Evolutionary conservation across 2,888 invertebrate genomes (phyloP), one percentile per base, ranked within the genome.

Genomic region (Pristionchus maxplancki): DNA sequence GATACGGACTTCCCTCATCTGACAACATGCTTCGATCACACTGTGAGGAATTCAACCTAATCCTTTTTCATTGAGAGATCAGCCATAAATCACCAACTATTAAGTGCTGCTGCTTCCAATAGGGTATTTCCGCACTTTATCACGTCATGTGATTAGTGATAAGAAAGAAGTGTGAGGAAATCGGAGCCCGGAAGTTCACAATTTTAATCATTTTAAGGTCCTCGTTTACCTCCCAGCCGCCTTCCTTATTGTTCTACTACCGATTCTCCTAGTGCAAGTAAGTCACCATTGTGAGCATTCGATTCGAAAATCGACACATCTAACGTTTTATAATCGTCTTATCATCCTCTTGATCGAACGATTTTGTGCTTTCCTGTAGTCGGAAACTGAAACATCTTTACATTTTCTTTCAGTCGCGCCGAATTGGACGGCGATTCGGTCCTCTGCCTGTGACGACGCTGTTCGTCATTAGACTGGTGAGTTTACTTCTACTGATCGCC

Each of bases 21-120:
- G 15, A 91, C 91, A n/a, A 87, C 90, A 82, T 94, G 94, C 89
- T 89, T 91, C 53, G 94, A 93, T 89, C 92, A 93, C 87, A 93
- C 93, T 31, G 78, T 92, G 15, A 34, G 37, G n/a, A n/a, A n/a
- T n/a, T n/a, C n/a, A n/a, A n/a, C n/a, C n/a, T n/a, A 9, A 34
- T 9, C 2, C 0, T 58, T 1, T 5, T n/a, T 58, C 2, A 58
- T 58, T 4, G n/a, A n/a, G 6, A 58, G 0, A 6, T 58, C 6
- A 58, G 2, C 58, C 1, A 20, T 58, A 58, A 58, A 6, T 44
- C 11, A 44, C n/a, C 58, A n/a, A n/a, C n/a, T n/a, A n/a, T n/a
- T n/a, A n/a, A 58, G 58, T 58, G 58, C n/a, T 24, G 24, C 2
- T 1, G 58, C 24, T 58, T n/a, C 24, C n/a, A 24, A 24, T 13